phyloP scores from a whole-genome alignment of 2,888 invertebrate genomes.

The Phrixothrix hirtus region DNA sequence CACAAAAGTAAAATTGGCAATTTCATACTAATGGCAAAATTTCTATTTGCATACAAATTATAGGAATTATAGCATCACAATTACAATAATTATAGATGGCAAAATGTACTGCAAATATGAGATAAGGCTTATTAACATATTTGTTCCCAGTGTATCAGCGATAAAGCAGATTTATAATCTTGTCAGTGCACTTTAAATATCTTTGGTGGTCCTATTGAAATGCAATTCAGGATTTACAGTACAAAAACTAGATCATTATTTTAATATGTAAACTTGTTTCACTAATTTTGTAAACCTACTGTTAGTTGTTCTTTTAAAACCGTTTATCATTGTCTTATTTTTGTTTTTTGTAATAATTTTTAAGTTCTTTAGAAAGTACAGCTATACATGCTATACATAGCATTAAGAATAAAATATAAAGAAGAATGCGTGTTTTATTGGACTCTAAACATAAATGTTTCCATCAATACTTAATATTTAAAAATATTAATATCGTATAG shows the following conservation, averaged over 20 bases:
- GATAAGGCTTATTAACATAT: slow-evolving; percentile 29
- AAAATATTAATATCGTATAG: too few species aligned
- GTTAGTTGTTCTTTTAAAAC: too few species aligned
- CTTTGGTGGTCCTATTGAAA: slow-evolving; percentile 50
- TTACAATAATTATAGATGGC: slow-evolving; percentile 27
- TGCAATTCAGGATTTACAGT: slow-evolving; percentile 40
- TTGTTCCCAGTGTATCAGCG: slow-evolving; percentile 30
- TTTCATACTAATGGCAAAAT: neutral
- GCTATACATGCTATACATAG: too few species aligned
- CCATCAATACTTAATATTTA: too few species aligned
- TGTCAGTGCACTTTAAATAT: slow-evolving; percentile 35
- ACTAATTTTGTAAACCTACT: too few species aligned
- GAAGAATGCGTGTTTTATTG: too few species aligned
- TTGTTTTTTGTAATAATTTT: too few species aligned
- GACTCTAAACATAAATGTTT: neutral
- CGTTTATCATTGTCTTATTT: too few species aligned
- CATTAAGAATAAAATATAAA: too few species aligned
- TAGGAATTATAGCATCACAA: slow-evolving; percentile 16
- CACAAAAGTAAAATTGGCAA: slow-evolving; percentile 39
- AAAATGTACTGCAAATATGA: slow-evolving; percentile 9
- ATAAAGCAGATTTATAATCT: slow-evolving; percentile 17
- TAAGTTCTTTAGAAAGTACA: too few species aligned
- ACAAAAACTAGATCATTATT: slow-evolving; percentile 42
- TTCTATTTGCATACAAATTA: slow-evolving; percentile 30
- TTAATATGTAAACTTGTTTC: slow-evolving; percentile 40